Evolutionary conservation across 2,888 invertebrate species (phyloP), one percentile per base, ranked within the genome.

Genomic region (Thysanoteuthis rhombus): DNA sequence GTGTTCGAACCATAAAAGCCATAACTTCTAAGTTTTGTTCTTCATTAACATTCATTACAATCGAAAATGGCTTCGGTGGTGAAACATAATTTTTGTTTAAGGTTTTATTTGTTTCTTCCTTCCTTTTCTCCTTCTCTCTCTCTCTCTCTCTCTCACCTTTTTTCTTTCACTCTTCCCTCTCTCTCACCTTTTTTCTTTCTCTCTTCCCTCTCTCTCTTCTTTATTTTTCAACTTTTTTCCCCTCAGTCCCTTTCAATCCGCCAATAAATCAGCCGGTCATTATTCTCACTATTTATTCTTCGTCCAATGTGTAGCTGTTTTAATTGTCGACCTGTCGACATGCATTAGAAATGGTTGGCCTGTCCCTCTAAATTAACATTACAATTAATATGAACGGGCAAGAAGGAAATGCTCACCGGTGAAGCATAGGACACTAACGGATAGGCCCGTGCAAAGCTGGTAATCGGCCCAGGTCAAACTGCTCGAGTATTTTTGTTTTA

Each of bases 281-380:
- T 75, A 75, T 75, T n/a, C 36, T 10, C 52, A 52, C 5, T 52
- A 25, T 52, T 52, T 52, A 25, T 52, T 52, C 28, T 25, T 52
- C 25, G 52, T 52, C 22, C 47, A 19, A 47, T 19, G 47, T 47
- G 47, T 22, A 8, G 3, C 22, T 47, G 47, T 32, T 8, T 75
- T 92, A 39, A 45, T 92, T 36, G n/a, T 47, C 42, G 92, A 89
- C 91, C n/a, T 94, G 93, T 94, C 90, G n/a, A 36, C 58, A 58
- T 39, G 42, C 47, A 89, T 40, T 52, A 42, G 39, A 40, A 92
- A 42, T 36, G 36, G n/a, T 8, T 47, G 1, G 39, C 32, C 36
- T 75, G 75, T 75, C 75, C 12, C 36, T 36, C n/a, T 12, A 16
- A 75, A n/a, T 75, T n/a, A 75, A 75, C 10, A n/a, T 75, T 16